Evolutionary conservation across 2,888 invertebrate species (phyloP), one percentile per base, ranked within the genome.

Genomic region (Phengaris alcon): DNA sequence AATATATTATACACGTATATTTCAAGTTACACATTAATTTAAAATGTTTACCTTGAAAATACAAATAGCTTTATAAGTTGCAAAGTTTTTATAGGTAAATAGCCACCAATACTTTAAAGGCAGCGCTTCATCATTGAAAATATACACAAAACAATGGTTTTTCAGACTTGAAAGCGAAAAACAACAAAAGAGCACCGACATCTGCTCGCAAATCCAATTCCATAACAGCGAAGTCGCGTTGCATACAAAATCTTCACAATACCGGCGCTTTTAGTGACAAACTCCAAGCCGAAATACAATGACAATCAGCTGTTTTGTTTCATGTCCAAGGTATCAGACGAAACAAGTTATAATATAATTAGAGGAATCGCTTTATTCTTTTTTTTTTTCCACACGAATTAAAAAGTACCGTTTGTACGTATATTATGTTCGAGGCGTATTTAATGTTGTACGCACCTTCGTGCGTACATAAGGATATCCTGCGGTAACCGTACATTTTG

Each of bases 171-270:
- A 72, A 72, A 54, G 72, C 52, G 72, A 70, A 70, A 70, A 70
- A 51, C 70, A 70, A 72, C 72, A 72, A 72, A 54, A 72, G 54
- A 72, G 51, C 72, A 72, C 52, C 54, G 72, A 44, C 51, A 72
- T 72, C 44, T 59, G 69, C 64, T 57, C 35, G 76, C 73, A 77
- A 77, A 77, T 74, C 51, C 76, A 77, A 77, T 77, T 74, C 76
- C 77, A 22, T 72, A 44, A 68, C 68, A 46, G 70, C 68, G 48
- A 54, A 59, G 44, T 55, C 51, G 54, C 74, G 68, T 51, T 15
- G 70, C 72, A 72, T 54, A 54, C 72, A 76, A 76, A 76, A 74
- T 77, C 75, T 76, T 68, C 74, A 73, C 74, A 68, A 73, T 68
- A 48, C 46, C 6, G 72, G 54, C 22, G 52, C 35, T 72, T 72